Percentiles rank a stretch among this genome's conserved stretches.
phyloP scores from a whole-genome alignment of 2,797 vertebrate genomes.

The Peromyscus attwateri region DNA sequence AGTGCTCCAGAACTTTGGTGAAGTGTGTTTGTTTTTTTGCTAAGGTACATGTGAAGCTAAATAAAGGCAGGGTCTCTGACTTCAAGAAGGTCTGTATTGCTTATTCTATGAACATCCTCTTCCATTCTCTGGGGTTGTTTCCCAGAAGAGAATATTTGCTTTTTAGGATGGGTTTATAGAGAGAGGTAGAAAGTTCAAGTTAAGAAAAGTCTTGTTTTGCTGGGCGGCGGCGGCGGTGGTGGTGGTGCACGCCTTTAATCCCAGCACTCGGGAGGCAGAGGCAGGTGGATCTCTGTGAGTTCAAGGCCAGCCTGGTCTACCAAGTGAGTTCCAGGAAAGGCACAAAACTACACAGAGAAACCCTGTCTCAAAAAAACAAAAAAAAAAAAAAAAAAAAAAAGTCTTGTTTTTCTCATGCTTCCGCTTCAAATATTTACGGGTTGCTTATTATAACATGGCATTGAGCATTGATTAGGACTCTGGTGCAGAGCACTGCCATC shows the following conservation, averaged over 20 bases:
- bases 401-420: conserved; percentile 53
- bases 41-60: neutral
- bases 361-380: too few relatives aligned
- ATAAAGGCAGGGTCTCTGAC: conserved; percentile 15
- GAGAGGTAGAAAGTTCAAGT: conserved; percentile 47
- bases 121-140: conserved; percentile 34
- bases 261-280: too few relatives aligned
- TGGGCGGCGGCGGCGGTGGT: too few relatives aligned
- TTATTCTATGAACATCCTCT: neutral
- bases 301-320: too few relatives aligned
- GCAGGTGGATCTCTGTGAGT: too few relatives aligned
- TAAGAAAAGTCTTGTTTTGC: too few relatives aligned
- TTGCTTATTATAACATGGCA: neutral
- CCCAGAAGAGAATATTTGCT: conserved; percentile 11
- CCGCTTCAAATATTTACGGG: neutral
- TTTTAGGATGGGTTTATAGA: conserved; percentile 37
- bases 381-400: too few relatives aligned
- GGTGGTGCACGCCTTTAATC: too few relatives aligned
- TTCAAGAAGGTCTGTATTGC: neutral
- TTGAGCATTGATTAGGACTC: neutral
- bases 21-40: neutral
- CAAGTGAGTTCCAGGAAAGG: too few relatives aligned
- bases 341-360: too few relatives aligned
- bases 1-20: neutral
- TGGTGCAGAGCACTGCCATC: neutral